Percentiles rank a stretch among this genome's conserved stretches.
phyloP scores from a whole-genome alignment of 1,140 invertebrate genomes.

The Megalopta genalis region DNA sequence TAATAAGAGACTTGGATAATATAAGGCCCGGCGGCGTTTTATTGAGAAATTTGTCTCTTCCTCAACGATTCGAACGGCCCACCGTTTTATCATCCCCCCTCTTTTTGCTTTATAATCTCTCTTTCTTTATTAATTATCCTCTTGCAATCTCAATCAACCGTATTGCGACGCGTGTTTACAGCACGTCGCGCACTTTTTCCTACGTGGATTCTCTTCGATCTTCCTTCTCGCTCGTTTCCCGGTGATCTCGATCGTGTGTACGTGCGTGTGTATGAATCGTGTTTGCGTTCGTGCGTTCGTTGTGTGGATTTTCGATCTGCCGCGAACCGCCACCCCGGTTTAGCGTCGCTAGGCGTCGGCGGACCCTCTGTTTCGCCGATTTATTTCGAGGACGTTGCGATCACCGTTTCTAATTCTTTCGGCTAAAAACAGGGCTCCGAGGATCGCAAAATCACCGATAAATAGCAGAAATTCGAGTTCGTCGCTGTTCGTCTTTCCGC shows the following conservation, averaged over 20 bases:
- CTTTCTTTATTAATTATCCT: constrained; percentile 1
- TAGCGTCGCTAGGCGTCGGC: too few species aligned
- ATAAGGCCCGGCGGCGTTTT: constrained; percentile 78
- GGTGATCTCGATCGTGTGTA: background rate
- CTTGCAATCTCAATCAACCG: background rate
- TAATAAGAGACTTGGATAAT: constrained; percentile 49
- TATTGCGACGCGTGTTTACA: background rate
- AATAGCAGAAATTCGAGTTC: too few species aligned
- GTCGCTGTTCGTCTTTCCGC: too few species aligned
- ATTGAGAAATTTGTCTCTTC: constrained; percentile 76
- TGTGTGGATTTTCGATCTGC: too few species aligned
- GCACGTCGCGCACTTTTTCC: background rate
- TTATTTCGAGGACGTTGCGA: background rate
- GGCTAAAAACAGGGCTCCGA: too few species aligned
- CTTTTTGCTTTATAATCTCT: constrained; percentile 78
- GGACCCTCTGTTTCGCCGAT: too few species aligned
- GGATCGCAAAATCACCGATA: too few species aligned
- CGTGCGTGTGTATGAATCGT: too few species aligned
- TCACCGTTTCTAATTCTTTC: too few species aligned
- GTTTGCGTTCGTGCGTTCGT: too few species aligned
- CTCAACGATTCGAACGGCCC: constrained; percentile 59
- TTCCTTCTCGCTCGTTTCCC: background rate
- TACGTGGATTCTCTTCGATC: background rate
- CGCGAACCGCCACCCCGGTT: too few species aligned
- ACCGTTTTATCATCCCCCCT: constrained; percentile 71